Evolutionary conservation across 2,797 vertebrate genomes (phyloP).

Genomic region (Danio albolineatus): DNA sequence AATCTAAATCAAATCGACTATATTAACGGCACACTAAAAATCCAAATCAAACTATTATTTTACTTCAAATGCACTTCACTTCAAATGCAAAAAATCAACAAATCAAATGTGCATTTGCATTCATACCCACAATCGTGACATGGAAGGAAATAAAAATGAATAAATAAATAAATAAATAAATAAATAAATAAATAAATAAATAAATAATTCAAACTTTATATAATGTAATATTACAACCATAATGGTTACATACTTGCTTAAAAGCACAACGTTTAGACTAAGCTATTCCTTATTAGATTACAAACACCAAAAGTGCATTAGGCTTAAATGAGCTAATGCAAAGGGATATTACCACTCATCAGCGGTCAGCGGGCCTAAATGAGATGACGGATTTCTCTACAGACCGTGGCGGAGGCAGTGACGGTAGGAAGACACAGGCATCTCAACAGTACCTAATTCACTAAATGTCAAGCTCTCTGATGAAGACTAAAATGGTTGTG

Average conservation of each 20-base stretch:
- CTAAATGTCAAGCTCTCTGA: constrained; percentile 84
- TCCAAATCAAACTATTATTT: constrained; percentile 15
- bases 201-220: constrained; percentile 24
- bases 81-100: not conserved
- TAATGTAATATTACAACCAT: constrained; percentile 63
- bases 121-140: not conserved
- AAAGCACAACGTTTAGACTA: constrained; percentile 57
- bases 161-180: too few relatives aligned
- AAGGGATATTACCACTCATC: constrained; percentile 72
- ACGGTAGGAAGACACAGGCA: constrained; percentile 72
- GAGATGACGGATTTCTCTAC: constrained; percentile 80
- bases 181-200: too few relatives aligned
- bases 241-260: constrained; percentile 61
- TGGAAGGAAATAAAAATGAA: not conserved
- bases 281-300: constrained; percentile 72
- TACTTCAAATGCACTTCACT: not conserved
- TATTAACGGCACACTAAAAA: constrained; percentile 19
- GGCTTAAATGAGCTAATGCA: constrained; percentile 60
- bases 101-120: not conserved
- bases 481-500: constrained; percentile 85
- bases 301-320: constrained; percentile 66
- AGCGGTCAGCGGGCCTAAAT: constrained; percentile 76
- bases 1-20: not conserved
- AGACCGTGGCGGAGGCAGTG: constrained; percentile 70
- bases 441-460: constrained; percentile 80